A percentile compares a stretch with the other conserved stretches of the same genome.
Conservation (phyloP, 2,113 vertebrate species). For the Catharus fuscescens region DNA sequence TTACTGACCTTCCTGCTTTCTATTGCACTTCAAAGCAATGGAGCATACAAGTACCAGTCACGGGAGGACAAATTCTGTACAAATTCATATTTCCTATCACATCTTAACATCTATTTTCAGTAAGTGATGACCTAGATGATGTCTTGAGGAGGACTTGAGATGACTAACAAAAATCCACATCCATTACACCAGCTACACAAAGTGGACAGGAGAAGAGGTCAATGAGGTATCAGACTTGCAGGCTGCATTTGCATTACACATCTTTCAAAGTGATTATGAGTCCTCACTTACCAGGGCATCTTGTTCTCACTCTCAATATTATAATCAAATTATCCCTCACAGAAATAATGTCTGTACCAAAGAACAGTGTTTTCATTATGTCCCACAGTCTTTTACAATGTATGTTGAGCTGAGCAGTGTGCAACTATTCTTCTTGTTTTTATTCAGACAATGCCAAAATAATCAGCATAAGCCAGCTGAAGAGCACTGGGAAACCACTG, state of each 20-base stretch:
- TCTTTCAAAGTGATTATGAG: background rate
- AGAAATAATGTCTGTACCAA: background rate
- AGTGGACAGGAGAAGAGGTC: slow-evolving; percentile 27
- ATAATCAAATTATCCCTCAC: background rate
- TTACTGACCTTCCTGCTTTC: slow-evolving; percentile 45
- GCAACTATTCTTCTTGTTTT: background rate
- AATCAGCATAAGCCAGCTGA: background rate
- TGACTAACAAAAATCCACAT: background rate
- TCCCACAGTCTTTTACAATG: background rate
- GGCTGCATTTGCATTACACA: slow-evolving; percentile 10
- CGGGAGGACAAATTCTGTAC: background rate
- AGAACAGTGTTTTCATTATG: background rate
- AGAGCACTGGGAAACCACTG: background rate
- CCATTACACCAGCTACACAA: background rate
- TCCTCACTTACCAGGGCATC: background rate
- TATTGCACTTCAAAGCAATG: background rate
- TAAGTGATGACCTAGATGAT: background rate
- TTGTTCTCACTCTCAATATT: background rate
- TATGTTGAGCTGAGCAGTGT: background rate
- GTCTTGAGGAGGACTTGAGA: background rate
- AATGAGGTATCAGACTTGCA: slow-evolving; percentile 46
- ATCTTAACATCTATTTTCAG: background rate
- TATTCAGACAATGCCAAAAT: background rate
- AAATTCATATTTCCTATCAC: background rate
- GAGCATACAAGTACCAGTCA: background rate